Evolutionary conservation across 2,113 vertebrate species (phyloP).

Genomic region (Tichodroma muraria): DNA sequence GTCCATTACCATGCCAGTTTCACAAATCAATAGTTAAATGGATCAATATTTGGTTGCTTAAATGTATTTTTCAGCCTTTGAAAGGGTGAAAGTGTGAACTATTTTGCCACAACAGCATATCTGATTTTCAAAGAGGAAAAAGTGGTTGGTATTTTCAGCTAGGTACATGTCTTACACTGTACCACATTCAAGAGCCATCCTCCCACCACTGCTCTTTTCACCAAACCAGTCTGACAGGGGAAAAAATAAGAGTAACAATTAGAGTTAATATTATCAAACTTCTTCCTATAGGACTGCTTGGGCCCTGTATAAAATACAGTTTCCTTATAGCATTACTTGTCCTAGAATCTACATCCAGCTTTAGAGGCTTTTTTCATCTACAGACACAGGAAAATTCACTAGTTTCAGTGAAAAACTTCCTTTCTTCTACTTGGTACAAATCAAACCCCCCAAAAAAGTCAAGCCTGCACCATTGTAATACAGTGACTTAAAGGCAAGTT

Average conservation of each 20-base stretch:
- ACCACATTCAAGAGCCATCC: background rate
- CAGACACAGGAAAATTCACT: background rate
- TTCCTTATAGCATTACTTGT: background rate
- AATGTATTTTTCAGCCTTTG: background rate
- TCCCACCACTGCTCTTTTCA: background rate
- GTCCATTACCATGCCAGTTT: background rate
- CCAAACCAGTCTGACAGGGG: background rate
- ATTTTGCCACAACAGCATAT: background rate
- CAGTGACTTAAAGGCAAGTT: background rate
- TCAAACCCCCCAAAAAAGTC: background rate
- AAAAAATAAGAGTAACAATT: background rate
- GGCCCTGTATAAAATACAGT: background rate
- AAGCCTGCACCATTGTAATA: background rate
- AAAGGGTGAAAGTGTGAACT: background rate
- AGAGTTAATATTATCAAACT: background rate
- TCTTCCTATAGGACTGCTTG: background rate
- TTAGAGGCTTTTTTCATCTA: background rate
- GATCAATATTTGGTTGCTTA: background rate
- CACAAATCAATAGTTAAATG: background rate
- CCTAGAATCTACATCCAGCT: background rate
- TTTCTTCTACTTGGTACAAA: background rate
- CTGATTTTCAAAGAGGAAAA: background rate
- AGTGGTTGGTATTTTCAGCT: background rate
- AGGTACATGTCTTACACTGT: background rate
- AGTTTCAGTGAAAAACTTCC: background rate